Evolutionary conservation across 1,140 invertebrate species (phyloP).

Genomic region (Lepidurus couesii): DNA sequence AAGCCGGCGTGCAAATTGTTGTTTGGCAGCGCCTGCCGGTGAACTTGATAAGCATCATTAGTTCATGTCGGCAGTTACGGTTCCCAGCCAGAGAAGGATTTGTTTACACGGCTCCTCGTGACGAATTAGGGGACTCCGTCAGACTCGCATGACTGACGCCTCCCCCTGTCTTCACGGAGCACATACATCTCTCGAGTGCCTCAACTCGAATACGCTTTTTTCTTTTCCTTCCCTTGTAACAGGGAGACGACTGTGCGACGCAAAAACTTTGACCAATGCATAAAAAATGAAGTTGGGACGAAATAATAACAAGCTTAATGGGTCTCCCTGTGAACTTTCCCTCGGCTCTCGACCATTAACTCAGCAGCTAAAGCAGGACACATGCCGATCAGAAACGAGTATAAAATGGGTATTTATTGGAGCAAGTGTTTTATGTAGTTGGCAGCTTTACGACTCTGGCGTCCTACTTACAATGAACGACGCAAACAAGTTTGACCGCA

Average conservation of each 20-base stretch:
- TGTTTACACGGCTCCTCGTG: not conserved
- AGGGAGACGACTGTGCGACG: not conserved
- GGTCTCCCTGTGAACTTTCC: too few relatives aligned
- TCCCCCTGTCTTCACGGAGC: not conserved
- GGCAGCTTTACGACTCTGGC: not conserved
- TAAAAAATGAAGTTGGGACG: too few relatives aligned
- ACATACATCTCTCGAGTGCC: not conserved
- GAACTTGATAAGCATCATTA: constrained; percentile 22
- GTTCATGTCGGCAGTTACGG: constrained; percentile 20
- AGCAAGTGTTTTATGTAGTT: not conserved
- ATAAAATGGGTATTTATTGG: not conserved
- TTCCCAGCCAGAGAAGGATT: not conserved
- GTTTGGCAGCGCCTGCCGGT: constrained; percentile 20
- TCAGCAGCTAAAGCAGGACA: not conserved
- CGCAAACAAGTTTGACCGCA: constrained; percentile 14
- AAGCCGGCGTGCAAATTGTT: constrained; percentile 21
- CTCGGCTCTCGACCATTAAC: not conserved
- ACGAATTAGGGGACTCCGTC: not conserved
- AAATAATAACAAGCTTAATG: too few relatives aligned
- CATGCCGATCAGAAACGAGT: not conserved
- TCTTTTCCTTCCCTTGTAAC: not conserved
- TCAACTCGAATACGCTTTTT: not conserved
- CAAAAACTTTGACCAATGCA: too few relatives aligned
- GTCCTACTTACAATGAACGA: constrained; percentile 22
- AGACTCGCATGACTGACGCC: not conserved